Evolutionary conservation across 2,888 invertebrate genomes (phyloP).

Genomic region (Rugalucina vietnamica): DNA sequence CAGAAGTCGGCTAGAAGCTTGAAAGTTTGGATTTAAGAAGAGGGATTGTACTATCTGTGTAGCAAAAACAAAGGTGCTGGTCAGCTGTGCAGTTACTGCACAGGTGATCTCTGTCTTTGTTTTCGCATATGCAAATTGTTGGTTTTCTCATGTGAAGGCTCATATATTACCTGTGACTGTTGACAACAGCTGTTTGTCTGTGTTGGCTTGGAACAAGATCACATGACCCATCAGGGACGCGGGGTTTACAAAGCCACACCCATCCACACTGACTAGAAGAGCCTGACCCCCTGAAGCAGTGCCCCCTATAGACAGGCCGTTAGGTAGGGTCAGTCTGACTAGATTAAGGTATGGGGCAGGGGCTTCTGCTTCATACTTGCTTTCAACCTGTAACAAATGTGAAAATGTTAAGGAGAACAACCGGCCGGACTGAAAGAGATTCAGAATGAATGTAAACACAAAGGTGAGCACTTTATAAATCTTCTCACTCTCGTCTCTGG

Average conservation of each 20-base stretch:
- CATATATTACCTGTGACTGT: conserved; percentile 67
- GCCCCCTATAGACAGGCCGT: conserved; percentile 63
- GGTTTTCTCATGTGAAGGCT: too few relatives aligned
- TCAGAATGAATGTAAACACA: too few relatives aligned
- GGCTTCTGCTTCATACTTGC: conserved; percentile 51
- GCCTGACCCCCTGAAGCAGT: conserved; percentile 69
- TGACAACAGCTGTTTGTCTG: conserved; percentile 62
- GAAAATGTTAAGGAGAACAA: too few relatives aligned
- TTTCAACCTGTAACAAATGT: conserved; percentile 60
- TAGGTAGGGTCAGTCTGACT: conserved; percentile 63
- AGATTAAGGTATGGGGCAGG: conserved; percentile 37
- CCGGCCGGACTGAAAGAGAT: background rate
- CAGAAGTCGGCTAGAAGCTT: too few relatives aligned
- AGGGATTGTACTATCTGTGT: too few relatives aligned
- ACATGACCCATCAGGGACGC: conserved; percentile 65
- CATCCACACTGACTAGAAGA: conserved; percentile 68
- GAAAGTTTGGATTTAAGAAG: too few relatives aligned
- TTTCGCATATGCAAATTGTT: too few relatives aligned
- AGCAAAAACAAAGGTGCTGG: too few relatives aligned
- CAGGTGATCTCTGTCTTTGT: too few relatives aligned
- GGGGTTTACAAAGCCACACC: conserved; percentile 65
- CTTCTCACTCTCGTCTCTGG: too few relatives aligned
- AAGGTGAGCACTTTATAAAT: too few relatives aligned
- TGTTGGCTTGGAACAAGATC: conserved; percentile 67
- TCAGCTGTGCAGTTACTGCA: too few relatives aligned